Evolutionary conservation across 92 coral and sea anemone genomes (phyloP).

Genomic region (Palythoa caribaeorum): DNA sequence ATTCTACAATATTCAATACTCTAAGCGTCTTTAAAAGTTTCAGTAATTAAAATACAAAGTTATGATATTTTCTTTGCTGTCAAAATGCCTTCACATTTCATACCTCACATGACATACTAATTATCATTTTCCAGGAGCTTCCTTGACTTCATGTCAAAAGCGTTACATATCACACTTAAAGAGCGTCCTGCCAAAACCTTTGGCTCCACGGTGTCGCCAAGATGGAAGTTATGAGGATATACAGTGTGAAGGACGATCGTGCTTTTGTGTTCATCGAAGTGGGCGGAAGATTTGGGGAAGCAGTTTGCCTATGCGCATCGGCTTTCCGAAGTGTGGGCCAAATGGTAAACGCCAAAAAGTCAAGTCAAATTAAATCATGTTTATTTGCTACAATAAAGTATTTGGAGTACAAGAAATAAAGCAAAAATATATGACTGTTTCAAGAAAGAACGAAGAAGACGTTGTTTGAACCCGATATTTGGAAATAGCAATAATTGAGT

Average conservation of each 20-base stretch:
- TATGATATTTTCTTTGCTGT: not conserved
- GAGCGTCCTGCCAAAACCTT: constrained; percentile 20
- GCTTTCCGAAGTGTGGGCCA: constrained; percentile 21
- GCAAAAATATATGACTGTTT: too few relatives aligned
- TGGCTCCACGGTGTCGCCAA: constrained; percentile 76
- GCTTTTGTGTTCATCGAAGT: constrained; percentile 79
- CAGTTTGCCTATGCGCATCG: constrained; percentile 42
- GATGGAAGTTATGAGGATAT: constrained; percentile 82
- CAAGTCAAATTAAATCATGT: too few relatives aligned
- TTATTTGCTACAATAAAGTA: too few relatives aligned
- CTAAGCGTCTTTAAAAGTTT: too few relatives aligned
- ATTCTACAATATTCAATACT: too few relatives aligned
- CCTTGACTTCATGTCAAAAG: constrained; percentile 69
- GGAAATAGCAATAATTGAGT: too few relatives aligned
- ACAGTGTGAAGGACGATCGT: constrained; percentile 82
- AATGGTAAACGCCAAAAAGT: not conserved
- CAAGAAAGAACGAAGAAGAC: too few relatives aligned
- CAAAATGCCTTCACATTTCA: not conserved
- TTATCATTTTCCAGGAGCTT: constrained; percentile 35
- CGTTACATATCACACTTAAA: constrained; percentile 65
- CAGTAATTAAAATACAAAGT: too few relatives aligned
- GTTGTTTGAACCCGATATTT: too few relatives aligned
- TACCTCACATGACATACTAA: too few relatives aligned
- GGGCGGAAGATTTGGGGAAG: constrained; percentile 82
- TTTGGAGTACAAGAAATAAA: too few relatives aligned